Evolutionary conservation across 2,113 vertebrate species (phyloP).

Genomic region (Scomber scombrus): DNA sequence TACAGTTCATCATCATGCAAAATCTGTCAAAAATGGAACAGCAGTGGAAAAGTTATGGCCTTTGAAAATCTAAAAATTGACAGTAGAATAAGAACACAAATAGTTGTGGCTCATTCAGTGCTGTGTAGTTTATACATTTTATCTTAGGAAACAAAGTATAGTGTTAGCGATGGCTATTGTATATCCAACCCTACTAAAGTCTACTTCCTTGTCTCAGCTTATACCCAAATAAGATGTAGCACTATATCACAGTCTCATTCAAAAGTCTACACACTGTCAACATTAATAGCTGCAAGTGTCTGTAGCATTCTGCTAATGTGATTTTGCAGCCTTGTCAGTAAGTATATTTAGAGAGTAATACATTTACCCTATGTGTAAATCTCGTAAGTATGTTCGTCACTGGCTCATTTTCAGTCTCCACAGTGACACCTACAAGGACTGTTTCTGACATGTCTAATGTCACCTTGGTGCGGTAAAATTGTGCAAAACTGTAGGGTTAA

Average conservation of each 20-base stretch:
- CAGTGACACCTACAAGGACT: constrained; percentile 48
- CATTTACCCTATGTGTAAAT: constrained; percentile 43
- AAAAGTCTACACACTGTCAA: constrained; percentile 36
- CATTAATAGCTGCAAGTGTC: constrained; percentile 56
- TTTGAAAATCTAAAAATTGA: constrained; percentile 14
- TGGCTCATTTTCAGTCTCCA: constrained; percentile 49
- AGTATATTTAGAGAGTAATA: constrained; percentile 54
- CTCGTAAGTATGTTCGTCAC: constrained; percentile 30
- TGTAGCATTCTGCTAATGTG: constrained; percentile 58
- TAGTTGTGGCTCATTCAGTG: constrained; percentile 7
- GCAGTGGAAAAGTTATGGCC: background rate
- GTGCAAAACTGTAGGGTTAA: background rate
- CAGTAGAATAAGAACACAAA: background rate
- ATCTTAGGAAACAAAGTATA: background rate
- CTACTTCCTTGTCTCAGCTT: constrained; percentile 20
- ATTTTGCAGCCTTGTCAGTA: constrained; percentile 63
- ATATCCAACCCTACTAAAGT: constrained; percentile 30
- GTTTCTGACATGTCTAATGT: constrained; percentile 46
- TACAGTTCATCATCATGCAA: background rate
- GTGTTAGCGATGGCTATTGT: constrained; percentile 16
- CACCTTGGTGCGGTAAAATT: constrained; percentile 19
- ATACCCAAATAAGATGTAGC: constrained; percentile 53
- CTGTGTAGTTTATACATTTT: constrained; percentile 16
- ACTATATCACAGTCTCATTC: constrained; percentile 38
- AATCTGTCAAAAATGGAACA: background rate